Percentiles rank a stretch among this genome's conserved stretches.
phyloP scores from a whole-genome alignment of 2,888 invertebrate species.

The Arrhopalites spinosus region DNA sequence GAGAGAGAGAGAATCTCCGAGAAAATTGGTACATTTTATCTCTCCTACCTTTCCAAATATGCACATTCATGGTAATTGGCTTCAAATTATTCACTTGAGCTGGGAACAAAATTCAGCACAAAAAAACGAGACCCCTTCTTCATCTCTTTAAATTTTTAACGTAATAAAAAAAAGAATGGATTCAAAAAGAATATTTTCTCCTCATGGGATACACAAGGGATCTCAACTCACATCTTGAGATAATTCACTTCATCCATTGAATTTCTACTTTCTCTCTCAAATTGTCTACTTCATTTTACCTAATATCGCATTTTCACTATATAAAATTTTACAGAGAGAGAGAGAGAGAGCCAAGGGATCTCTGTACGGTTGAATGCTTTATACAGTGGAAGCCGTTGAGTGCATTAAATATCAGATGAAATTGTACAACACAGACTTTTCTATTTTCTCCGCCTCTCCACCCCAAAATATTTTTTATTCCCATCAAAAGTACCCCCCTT shows the following conservation, averaged over 20 bases:
- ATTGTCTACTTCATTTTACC: neutral
- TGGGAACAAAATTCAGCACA: neutral
- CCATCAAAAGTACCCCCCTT: too few species aligned
- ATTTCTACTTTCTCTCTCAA: neutral
- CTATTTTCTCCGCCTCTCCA: too few species aligned
- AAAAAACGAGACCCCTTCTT: neutral
- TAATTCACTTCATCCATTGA: constrained; percentile 15
- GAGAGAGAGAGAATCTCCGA: neutral
- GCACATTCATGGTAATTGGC: constrained; percentile 25
- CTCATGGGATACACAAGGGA: constrained; percentile 13
- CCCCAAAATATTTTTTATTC: too few species aligned
- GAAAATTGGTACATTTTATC: neutral
- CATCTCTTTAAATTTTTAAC: neutral
- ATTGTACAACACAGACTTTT: neutral
- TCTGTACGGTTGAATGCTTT: constrained; percentile 51
- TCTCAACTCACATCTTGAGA: neutral
- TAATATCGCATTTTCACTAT: neutral
- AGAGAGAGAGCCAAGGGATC: constrained; percentile 12
- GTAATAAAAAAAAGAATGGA: neutral
- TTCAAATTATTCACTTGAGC: constrained; percentile 27
- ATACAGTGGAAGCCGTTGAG: constrained; percentile 43
- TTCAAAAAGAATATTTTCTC: neutral
- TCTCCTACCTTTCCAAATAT: neutral
- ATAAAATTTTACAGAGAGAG: neutral
- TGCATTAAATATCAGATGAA: neutral